These are phyloP conservation scores for Acipenser oxyrinchus DNA, from an alignment of 2,797 vertebrate species.

Conservation along the genomic window DNA sequence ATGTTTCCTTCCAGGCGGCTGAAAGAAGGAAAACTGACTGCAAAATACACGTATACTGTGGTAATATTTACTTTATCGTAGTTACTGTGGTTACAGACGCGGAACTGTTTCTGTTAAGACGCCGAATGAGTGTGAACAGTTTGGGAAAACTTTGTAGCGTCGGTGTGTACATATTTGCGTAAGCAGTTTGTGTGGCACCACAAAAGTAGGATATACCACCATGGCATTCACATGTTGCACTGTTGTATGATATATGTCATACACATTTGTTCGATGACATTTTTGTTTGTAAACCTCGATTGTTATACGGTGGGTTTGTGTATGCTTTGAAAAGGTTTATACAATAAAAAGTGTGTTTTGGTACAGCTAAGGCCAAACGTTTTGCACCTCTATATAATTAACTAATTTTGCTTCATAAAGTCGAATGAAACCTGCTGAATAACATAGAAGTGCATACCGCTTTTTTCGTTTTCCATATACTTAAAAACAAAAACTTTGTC, in stretches of 20 bases:
- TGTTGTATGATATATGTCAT: no score
- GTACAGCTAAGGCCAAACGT: no score
- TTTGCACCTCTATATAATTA: no score
- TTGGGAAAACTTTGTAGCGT: constrained; percentile 5
- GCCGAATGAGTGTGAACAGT: not conserved
- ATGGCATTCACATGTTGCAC: not conserved
- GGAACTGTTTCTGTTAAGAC: not conserved
- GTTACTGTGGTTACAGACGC: constrained; percentile 16
- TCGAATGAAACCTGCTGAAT: no score
- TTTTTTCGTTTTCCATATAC: not conserved
- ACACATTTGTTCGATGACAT: no score
- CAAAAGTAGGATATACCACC: not conserved
- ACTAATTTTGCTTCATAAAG: no score
- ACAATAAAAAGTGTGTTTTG: no score
- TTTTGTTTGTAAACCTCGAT: no score
- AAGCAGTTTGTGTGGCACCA: constrained; percentile 10
- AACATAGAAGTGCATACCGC: no score
- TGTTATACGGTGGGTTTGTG: no score
- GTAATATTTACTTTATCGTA: constrained; percentile 22
- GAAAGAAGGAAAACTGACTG: constrained; percentile 55
- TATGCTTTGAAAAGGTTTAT: no score
- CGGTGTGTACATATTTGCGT: not conserved
- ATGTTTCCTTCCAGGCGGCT: constrained; percentile 59
- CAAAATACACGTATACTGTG: constrained; percentile 62
- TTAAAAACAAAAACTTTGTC: not conserved